phyloP scores from a whole-genome alignment of 37 sponge, comb jelly and placozoan genomes.

The Theonella swinhoei region DNA sequence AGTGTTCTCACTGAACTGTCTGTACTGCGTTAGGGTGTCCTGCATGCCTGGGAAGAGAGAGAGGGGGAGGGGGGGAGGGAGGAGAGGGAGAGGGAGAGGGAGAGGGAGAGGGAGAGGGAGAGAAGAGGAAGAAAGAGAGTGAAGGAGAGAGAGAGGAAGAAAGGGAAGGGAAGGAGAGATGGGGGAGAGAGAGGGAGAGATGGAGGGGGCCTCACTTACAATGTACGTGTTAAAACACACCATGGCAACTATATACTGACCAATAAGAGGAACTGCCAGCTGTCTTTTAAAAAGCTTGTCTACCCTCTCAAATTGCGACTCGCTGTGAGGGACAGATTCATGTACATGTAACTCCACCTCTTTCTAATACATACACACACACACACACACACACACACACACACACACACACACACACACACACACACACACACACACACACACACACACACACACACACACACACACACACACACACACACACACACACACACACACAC shows the following conservation, averaged over 20 bases:
- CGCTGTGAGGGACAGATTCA: constrained; percentile 18
- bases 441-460: background rate
- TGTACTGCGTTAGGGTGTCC: constrained; percentile 35
- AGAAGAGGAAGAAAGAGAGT: background rate
- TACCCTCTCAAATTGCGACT: constrained; percentile 61
- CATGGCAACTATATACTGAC: constrained; percentile 26
- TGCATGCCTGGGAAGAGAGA: constrained; percentile 44
- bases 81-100: too few relatives aligned
- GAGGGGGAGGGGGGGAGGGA: background rate
- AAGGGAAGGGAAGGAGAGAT: background rate
- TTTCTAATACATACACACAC: too few relatives aligned
- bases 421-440: background rate
- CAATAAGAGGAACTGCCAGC: constrained; percentile 73
- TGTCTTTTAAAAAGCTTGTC: constrained; percentile 66
- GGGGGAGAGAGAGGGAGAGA: background rate
- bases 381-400: too few relatives aligned
- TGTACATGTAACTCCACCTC: too few relatives aligned
- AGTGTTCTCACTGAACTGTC: background rate
- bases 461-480: too few relatives aligned
- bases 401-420: too few relatives aligned
- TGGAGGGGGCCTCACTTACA: background rate
- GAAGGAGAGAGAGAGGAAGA: background rate
- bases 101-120: background rate
- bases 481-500: too few relatives aligned
- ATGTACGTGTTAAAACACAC: background rate